These are phyloP conservation scores for Petrophora chlorosata DNA, from an alignment of 2,888 invertebrate species.

Conservation along the genomic window DNA sequence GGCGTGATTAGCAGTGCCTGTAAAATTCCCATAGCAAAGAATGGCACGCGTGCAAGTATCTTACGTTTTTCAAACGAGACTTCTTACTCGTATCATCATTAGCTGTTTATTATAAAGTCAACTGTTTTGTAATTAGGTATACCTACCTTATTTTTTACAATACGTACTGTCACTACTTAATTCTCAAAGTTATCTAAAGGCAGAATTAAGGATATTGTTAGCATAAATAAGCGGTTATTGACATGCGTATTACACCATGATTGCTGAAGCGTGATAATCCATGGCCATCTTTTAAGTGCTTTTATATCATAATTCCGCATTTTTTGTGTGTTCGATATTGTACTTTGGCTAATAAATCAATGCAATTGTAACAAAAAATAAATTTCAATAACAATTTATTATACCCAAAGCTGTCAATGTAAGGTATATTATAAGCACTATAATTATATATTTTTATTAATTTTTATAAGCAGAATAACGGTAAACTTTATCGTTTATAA, in stretches of 20 bases:
- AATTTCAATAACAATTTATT: too few species aligned
- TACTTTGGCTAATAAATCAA: slow-evolving; percentile 17
- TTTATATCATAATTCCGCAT: slow-evolving; percentile 38
- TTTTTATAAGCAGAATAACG: too few species aligned
- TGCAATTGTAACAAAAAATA: slow-evolving; percentile 3
- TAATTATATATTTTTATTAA: too few species aligned
- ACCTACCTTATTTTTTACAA: too few species aligned
- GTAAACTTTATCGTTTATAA: too few species aligned
- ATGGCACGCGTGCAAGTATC: background rate
- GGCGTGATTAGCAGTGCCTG: slow-evolving; percentile 18
- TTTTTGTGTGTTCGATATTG: slow-evolving; percentile 27
- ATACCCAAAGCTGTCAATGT: background rate
- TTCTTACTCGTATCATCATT: too few species aligned
- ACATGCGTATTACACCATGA: slow-evolving; percentile 37
- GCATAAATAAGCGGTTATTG: slow-evolving; percentile 44
- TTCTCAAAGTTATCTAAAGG: too few species aligned
- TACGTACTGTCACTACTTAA: background rate
- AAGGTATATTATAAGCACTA: background rate
- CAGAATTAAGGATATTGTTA: slow-evolving; percentile 30
- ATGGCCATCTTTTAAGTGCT: slow-evolving; percentile 59
- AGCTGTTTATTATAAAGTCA: too few species aligned
- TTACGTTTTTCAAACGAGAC: too few species aligned
- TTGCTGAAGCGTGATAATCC: slow-evolving; percentile 56
- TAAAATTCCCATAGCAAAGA: slow-evolving; percentile 18
- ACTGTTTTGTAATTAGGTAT: too few species aligned